Evolutionary conservation across 2,797 vertebrate species (phyloP).

Genomic region (Danio choprae): DNA sequence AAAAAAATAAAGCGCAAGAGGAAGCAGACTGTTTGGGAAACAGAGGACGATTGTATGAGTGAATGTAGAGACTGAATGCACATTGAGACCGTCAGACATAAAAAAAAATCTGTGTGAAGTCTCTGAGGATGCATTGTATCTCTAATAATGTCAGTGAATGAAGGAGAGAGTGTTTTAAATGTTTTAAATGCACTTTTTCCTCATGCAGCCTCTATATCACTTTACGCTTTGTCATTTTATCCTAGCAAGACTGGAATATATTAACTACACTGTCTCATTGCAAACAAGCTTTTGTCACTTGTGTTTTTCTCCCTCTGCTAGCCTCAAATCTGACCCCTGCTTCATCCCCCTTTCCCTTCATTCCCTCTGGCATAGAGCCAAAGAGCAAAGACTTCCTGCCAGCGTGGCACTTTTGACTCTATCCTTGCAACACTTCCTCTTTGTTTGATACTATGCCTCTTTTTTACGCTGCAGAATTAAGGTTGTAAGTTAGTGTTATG

Average conservation of each 20-base stretch:
- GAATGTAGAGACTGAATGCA: conserved; percentile 61
- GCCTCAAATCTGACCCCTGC: conserved; percentile 25
- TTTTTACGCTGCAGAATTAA: neutral
- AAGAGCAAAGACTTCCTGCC: conserved; percentile 75
- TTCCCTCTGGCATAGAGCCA: conserved; percentile 72
- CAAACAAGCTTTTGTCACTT: neutral
- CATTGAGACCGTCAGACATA: conserved; percentile 60
- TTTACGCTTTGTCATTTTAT: neutral
- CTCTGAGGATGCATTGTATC: conserved; percentile 24
- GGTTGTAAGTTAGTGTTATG: neutral
- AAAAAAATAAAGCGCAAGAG: conserved; percentile 7
- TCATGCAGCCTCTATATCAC: neutral
- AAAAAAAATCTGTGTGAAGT: conserved; percentile 51
- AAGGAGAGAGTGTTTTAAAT: neutral
- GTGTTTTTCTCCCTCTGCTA: neutral
- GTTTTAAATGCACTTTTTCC: neutral
- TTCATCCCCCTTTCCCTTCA: conserved; percentile 28
- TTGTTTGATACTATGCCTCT: conserved; percentile 33
- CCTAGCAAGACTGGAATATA: neutral
- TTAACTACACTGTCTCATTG: neutral
- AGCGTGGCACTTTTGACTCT: conserved; percentile 78
- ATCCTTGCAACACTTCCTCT: conserved; percentile 64
- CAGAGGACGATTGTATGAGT: conserved; percentile 62
- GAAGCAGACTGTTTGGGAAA: conserved; percentile 40
- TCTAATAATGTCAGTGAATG: conserved; percentile 14